phyloP scores from a whole-genome alignment of 1,140 invertebrate genomes.

The Zophobas atratus region DNA sequence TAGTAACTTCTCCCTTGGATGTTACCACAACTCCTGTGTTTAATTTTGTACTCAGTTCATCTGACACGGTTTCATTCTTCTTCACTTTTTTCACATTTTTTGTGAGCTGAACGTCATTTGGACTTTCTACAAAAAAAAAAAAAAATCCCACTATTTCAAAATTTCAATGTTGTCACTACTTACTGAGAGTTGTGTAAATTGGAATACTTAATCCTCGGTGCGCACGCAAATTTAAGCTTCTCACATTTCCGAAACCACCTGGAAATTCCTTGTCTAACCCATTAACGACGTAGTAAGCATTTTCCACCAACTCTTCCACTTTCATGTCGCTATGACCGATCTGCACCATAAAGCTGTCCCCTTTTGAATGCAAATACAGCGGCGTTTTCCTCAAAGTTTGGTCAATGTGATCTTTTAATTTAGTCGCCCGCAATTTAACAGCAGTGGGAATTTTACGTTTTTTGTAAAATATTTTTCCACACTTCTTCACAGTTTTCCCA shows the following conservation, averaged over 20 bases:
- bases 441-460: slow-evolving; percentile 76
- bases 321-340: slow-evolving; percentile 74
- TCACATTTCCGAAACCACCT: slow-evolving; percentile 77
- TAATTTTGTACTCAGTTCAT: too few species aligned
- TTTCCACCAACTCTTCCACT: slow-evolving; percentile 71
- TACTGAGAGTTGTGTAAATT: slow-evolving; percentile 76
- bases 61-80: too few species aligned
- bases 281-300: slow-evolving; percentile 71
- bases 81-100: not conserved
- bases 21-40: too few species aligned
- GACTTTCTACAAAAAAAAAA: slow-evolving; percentile 65
- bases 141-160: slow-evolving; percentile 18
- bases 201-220: slow-evolving; percentile 70
- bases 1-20: too few species aligned
- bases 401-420: slow-evolving; percentile 74
- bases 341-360: slow-evolving; percentile 72
- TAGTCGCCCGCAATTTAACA: slow-evolving; percentile 69
- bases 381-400: slow-evolving; percentile 73
- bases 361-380: slow-evolving; percentile 72
- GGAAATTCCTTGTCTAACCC: slow-evolving; percentile 73
- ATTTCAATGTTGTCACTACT: slow-evolving; percentile 59
- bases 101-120: slow-evolving; percentile 66
- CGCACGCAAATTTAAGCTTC: slow-evolving; percentile 73
- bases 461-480: slow-evolving; percentile 75
- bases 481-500: slow-evolving; percentile 73